These are phyloP conservation scores for Gortyna flavago DNA, from an alignment of 2,888 invertebrate genomes.

Conservation along the genomic window DNA sequence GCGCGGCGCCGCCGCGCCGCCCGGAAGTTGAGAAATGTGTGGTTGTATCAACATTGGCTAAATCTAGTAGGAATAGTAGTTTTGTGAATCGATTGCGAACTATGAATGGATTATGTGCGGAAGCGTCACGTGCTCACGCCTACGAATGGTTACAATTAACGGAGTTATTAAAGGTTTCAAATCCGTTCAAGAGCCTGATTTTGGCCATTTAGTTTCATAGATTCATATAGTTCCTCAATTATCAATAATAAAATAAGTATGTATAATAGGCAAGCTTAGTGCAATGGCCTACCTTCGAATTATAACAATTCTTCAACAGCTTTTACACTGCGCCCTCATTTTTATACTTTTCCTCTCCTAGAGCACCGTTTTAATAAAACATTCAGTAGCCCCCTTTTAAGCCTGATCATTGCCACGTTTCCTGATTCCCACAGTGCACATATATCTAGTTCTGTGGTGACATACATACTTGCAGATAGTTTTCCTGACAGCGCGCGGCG, in stretches of 20 bases:
- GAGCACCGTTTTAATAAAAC: not conserved
- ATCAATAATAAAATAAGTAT: not conserved
- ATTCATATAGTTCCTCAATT: not conserved
- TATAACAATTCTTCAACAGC: not conserved
- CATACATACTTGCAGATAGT: constrained; percentile 26
- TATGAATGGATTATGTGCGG: constrained; percentile 27
- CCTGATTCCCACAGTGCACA: constrained; percentile 25
- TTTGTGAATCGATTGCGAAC: constrained; percentile 32
- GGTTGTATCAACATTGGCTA: constrained; percentile 28
- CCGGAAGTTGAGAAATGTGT: constrained; percentile 58
- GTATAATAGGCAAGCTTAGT: not conserved
- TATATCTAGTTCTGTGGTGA: constrained; percentile 36
- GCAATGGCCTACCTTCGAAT: too few relatives aligned
- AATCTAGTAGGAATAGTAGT: constrained; percentile 22
- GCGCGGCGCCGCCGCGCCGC: too few relatives aligned
- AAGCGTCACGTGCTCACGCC: not conserved
- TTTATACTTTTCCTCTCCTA: not conserved
- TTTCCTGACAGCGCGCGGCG: constrained; percentile 40
- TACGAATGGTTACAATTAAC: not conserved
- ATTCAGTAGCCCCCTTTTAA: not conserved
- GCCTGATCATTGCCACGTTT: not conserved
- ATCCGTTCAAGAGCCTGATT: not conserved
- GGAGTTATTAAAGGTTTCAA: not conserved
- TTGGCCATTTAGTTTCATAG: not conserved
- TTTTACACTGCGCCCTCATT: not conserved